These are phyloP conservation scores for Orestias chungarensis DNA, from an alignment of 2,797 vertebrate species.

Conservation along the genomic window DNA sequence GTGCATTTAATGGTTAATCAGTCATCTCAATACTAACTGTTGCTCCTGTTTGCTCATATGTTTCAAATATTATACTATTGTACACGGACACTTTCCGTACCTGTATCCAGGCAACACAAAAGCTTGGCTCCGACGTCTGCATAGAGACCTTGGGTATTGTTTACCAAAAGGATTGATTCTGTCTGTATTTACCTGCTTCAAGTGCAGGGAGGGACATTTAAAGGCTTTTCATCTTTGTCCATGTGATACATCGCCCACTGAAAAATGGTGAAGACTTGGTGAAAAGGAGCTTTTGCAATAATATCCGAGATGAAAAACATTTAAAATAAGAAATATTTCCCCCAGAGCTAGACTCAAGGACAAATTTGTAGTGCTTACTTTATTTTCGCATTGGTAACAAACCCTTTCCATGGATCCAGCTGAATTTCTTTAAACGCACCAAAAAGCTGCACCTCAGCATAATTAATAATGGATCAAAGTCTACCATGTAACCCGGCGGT, in stretches of 20 bases:
- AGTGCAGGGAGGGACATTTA: neutral
- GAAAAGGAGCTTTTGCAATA: neutral
- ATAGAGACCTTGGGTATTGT: conserved; percentile 13
- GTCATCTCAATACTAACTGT: neutral
- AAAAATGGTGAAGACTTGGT: neutral
- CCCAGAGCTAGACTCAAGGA: conserved; percentile 34
- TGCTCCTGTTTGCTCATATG: neutral
- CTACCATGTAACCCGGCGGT: conserved; percentile 35
- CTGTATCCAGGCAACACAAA: neutral
- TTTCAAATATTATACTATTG: neutral
- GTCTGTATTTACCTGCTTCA: conserved; percentile 11
- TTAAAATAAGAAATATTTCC: conserved; percentile 13
- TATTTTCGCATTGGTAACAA: conserved; percentile 20
- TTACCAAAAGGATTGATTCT: conserved; percentile 2
- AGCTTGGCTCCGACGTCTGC: neutral
- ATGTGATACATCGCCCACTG: neutral
- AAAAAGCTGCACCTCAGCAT: conserved; percentile 43
- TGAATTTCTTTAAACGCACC: conserved; percentile 16
- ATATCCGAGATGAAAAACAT: conserved; percentile 3
- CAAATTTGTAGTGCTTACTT: conserved; percentile 8
- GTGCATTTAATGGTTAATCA: too few species aligned
- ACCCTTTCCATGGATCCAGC: conserved; percentile 30
- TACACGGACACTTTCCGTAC: neutral
- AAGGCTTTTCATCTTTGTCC: neutral
- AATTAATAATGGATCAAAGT: conserved; percentile 76